A percentile compares a stretch with the other conserved stretches of the same genome.
phyloP scores from a whole-genome alignment of 2,888 invertebrate species.

The Sphaerophoria rueppellii region DNA sequence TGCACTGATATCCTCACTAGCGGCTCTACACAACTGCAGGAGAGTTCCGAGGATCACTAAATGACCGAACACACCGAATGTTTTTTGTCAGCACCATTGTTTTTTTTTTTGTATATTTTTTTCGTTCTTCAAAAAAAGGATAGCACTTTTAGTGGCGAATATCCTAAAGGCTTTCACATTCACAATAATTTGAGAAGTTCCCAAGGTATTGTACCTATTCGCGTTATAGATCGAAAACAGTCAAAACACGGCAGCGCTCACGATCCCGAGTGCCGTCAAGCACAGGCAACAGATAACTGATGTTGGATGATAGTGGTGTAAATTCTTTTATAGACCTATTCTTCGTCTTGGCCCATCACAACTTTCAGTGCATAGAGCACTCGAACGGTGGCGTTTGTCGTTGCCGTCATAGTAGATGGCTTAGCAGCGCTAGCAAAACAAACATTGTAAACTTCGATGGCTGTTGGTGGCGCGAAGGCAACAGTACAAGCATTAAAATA shows the following conservation, averaged over 20 bases:
- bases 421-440: conserved; percentile 58
- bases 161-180: conserved; percentile 27
- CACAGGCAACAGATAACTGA: conserved; percentile 84
- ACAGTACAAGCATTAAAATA: conserved; percentile 28
- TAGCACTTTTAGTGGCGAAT: conserved; percentile 8
- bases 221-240: conserved; percentile 14
- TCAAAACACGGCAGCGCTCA: conserved; percentile 47
- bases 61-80: conserved; percentile 64
- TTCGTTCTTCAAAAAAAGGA: conserved; percentile 42
- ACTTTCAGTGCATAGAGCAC: conserved; percentile 59
- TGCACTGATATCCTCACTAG: conserved; percentile 78
- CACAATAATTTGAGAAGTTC: conserved; percentile 26
- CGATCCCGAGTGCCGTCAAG: conserved; percentile 79
- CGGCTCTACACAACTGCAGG: conserved; percentile 75
- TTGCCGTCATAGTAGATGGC: too few relatives aligned
- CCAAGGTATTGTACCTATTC: background rate
- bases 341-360: conserved; percentile 74
- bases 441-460: conserved; percentile 45
- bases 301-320: conserved; percentile 79
- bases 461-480: conserved; percentile 16
- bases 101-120: conserved; percentile 20
- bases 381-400: too few relatives aligned
- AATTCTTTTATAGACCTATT: conserved; percentile 82
- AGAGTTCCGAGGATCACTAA: conserved; percentile 71
- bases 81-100: conserved; percentile 75